A percentile compares a stretch with the other conserved stretches of the same genome.
phyloP scores from a whole-genome alignment of 2,797 vertebrate species.

The Heliangelus exortis region DNA sequence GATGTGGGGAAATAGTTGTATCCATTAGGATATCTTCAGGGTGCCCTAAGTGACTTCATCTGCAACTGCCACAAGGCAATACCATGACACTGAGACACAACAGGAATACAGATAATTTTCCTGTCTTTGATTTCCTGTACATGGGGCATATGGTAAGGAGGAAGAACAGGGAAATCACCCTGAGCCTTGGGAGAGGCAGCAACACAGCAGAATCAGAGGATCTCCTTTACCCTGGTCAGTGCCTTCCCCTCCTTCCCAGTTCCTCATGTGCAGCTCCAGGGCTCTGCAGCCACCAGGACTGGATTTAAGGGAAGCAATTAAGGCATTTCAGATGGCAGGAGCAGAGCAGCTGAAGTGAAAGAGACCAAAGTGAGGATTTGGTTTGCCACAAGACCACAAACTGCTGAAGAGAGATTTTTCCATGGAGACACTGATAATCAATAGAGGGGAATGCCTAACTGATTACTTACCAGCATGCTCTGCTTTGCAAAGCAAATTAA shows the following conservation, averaged over 20 bases:
- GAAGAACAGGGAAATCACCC: neutral
- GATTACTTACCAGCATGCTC: neutral
- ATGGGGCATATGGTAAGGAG: neutral
- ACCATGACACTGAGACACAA: neutral
- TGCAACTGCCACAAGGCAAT: neutral
- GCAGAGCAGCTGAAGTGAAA: neutral
- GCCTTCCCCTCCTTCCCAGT: neutral
- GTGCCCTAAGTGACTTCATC: neutral
- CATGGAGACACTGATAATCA: neutral
- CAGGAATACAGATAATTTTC: neutral
- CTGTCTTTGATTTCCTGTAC: neutral
- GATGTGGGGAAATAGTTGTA: neutral
- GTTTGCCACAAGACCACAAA: neutral
- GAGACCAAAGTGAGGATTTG: neutral
- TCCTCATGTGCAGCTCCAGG: neutral
- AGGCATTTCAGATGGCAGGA: neutral
- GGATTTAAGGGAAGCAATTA: neutral
- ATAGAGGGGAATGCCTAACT: neutral
- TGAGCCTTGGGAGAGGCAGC: neutral
- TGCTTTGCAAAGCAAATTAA: slow-evolving; percentile 21
- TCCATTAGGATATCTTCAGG: neutral
- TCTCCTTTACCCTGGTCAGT: neutral
- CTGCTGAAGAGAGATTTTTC: neutral
- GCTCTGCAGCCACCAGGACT: neutral
- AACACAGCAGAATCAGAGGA: neutral